Evolutionary conservation across 2,888 invertebrate species (phyloP), one percentile per base, ranked within the genome.

Genomic region (Dermolepida albohirtum): DNA sequence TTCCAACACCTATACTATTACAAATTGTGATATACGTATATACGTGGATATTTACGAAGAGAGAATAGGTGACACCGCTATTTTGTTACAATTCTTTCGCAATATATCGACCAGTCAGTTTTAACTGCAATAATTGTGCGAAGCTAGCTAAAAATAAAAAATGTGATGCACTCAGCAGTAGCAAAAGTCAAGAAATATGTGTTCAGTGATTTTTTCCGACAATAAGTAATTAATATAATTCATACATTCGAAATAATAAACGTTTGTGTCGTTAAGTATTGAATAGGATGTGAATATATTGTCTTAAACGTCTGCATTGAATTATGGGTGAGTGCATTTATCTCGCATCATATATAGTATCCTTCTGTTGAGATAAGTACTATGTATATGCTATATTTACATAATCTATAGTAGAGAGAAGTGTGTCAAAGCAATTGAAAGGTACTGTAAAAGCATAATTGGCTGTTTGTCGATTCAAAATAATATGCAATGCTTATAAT

Each of bases 371-470:
- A 22, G 22, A 22, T 22, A 22, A 22, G 22, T 22, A 34, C 34
- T 34, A 8, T 34, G 34, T 34, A 34, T 34, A 6, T 34, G 34
- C 10, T 34, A 34, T 34, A 34, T 62, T 62, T 62, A 49, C 59
- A 39, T 47, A 49, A 62, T 49, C 59, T 55, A n/a, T 12, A 22
- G n/a, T 16, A 12, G 17, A 49, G 17, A 47, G 34, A 62, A 62
- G 59, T 62, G 47, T 62, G 59, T 62, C 59, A 62, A 34, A 62
- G 34, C 44, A 62, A 62, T 62, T 62, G 59, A 62, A 62, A 62
- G 59, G 59, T 62, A 47, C 34, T 47, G 44, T 62, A 47, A 17
- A 47, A 34, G 10, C 11, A 34, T 62, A 47, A 62, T 62, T 54
- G 40, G 17, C 14, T 52, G 39, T 34, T 52, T 52, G 52, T 12